phyloP scores from a whole-genome alignment of 2,888 invertebrate species.

The Rotaria macrura region DNA sequence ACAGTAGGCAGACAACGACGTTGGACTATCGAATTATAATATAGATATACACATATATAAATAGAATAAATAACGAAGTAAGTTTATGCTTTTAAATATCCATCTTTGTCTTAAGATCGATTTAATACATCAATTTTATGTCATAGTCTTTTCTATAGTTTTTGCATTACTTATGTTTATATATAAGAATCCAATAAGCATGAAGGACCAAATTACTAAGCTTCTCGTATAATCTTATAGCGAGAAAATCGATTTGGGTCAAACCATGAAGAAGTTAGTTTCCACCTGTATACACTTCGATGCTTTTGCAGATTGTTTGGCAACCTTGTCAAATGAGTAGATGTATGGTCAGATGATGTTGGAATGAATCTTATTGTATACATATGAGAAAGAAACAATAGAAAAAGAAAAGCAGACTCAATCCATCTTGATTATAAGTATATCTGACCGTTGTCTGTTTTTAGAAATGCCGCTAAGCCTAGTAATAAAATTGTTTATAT shows the following conservation, averaged over 20 bases:
- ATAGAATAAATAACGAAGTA: not conserved
- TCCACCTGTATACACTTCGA: not conserved
- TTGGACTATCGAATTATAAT: not conserved
- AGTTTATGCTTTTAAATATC: not conserved
- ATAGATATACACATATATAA: not conserved
- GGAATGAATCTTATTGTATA: not conserved
- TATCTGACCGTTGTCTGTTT: not conserved
- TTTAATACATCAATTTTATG: too few species aligned
- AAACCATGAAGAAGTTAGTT: not conserved
- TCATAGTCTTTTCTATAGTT: not conserved
- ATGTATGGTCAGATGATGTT: not conserved
- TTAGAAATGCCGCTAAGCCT: not conserved
- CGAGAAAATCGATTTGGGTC: not conserved
- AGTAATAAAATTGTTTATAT: not conserved
- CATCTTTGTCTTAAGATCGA: not conserved
- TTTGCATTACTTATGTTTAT: not conserved
- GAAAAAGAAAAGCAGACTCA: not conserved
- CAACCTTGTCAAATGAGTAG: not conserved
- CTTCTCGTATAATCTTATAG: not conserved
- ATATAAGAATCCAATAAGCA: not conserved
- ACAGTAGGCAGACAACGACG: not conserved
- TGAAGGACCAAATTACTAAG: not conserved
- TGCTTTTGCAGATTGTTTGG: not conserved
- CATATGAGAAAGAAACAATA: not conserved
- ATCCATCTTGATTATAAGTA: not conserved